A percentile compares a stretch with the other conserved stretches of the same genome.
Evolutionary conservation across 2,888 invertebrate species (phyloP).

Genomic region (Bombylius major): DNA sequence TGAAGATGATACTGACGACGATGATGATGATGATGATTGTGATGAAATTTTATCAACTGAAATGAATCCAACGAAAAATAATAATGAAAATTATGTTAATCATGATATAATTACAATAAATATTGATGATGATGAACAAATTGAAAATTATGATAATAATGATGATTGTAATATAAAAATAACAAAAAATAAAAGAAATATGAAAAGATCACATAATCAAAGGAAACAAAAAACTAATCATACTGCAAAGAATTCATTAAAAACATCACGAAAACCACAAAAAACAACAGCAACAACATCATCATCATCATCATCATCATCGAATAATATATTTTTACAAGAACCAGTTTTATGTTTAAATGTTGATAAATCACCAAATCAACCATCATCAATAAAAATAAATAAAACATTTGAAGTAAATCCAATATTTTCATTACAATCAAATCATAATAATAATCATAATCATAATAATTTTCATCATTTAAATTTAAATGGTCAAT

Average conservation of each 20-base stretch:
- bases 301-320: not conserved
- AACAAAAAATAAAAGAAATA: too few species aligned
- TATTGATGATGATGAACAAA: too few species aligned
- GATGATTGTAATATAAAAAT: too few species aligned
- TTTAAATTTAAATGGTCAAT: slow-evolving; percentile 28
- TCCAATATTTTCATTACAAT: slow-evolving; percentile 29
- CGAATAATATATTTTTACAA: slow-evolving; percentile 34
- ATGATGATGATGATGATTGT: not conserved
- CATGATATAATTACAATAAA: too few species aligned
- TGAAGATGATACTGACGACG: not conserved
- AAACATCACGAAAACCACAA: not conserved
- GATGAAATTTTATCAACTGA: not conserved
- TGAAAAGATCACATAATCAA: too few species aligned
- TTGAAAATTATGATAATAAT: too few species aligned
- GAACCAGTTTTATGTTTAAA: slow-evolving; percentile 35
- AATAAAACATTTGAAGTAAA: slow-evolving; percentile 31
- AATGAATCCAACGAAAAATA: not conserved
- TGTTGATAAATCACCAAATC: slow-evolving; percentile 35
- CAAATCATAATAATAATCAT: slow-evolving; percentile 6
- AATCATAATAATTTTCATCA: slow-evolving; percentile 11
- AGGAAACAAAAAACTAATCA: too few species aligned
- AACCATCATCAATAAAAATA: slow-evolving; percentile 34
- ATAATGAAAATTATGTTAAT: too few species aligned
- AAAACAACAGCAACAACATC: not conserved
- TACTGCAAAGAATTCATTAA: too few species aligned